phyloP scores from a whole-genome alignment of 1,140 invertebrate genomes.

The Grapholita molesta region DNA sequence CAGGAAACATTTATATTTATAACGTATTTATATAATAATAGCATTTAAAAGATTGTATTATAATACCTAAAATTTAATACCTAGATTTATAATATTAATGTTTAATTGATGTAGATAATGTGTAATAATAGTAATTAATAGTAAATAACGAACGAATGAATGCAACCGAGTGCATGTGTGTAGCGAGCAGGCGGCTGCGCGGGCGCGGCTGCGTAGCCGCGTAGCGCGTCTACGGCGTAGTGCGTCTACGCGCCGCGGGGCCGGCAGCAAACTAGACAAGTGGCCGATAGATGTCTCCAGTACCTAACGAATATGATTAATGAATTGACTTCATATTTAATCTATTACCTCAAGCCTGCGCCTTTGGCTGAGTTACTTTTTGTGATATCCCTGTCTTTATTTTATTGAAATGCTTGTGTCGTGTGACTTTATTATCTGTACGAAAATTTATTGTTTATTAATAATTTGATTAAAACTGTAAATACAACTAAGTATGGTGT shows the following conservation, averaged over 20 bases:
- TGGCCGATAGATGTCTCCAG: slow-evolving; percentile 59
- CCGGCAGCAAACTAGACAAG: slow-evolving; percentile 56
- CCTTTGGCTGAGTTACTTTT: slow-evolving; percentile 62
- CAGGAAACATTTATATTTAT: slow-evolving; percentile 80
- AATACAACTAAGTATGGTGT: slow-evolving; percentile 72
- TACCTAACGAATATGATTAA: slow-evolving; percentile 76
- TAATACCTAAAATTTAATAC: slow-evolving; percentile 78
- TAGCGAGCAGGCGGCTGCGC: slow-evolving; percentile 46
- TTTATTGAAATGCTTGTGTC: slow-evolving; percentile 67
- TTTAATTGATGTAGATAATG: slow-evolving; percentile 77
- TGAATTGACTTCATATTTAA: slow-evolving; percentile 77
- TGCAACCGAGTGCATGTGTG: slow-evolving; percentile 67
- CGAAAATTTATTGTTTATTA: slow-evolving; percentile 59
- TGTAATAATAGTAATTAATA: slow-evolving; percentile 76
- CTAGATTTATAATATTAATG: slow-evolving; percentile 78
- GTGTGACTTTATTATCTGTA: slow-evolving; percentile 59
- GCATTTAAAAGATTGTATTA: slow-evolving; percentile 79
- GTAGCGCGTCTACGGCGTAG: slow-evolving; percentile 20
- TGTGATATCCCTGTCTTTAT: slow-evolving; percentile 72
- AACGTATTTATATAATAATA: slow-evolving; percentile 80
- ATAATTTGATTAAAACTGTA: slow-evolving; percentile 71
- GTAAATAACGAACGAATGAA: slow-evolving; percentile 50
- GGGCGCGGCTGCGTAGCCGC: slow-evolving; percentile 25
- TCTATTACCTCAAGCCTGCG: slow-evolving; percentile 74
- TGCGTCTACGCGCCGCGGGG: slow-evolving; percentile 24